Percentiles rank a stretch among this genome's conserved stretches.
Conservation (phyloP, 2,888 invertebrate species). For the Alitta virens region DNA sequence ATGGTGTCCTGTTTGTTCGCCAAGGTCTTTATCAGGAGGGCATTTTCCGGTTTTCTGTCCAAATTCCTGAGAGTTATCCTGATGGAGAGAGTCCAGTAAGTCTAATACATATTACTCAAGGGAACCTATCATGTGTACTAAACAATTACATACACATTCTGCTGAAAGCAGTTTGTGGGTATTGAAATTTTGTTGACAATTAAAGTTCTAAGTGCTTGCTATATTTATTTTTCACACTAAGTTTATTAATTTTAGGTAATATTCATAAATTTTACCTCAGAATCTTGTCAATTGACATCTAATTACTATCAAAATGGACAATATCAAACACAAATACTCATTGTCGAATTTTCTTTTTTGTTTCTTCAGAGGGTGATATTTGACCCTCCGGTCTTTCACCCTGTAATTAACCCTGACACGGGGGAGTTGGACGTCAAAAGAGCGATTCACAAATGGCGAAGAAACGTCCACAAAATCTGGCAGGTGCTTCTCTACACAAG, state of each 20-base stretch:
- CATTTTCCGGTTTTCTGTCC: slow-evolving; percentile 83
- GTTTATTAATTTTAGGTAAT: too few relatives aligned
- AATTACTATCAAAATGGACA: too few relatives aligned
- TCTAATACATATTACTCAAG: slow-evolving; percentile 34
- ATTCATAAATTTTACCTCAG: too few relatives aligned
- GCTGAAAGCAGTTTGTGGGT: too few relatives aligned
- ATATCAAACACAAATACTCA: too few relatives aligned
- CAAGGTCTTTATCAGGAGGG: slow-evolving; percentile 86
- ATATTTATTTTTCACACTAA: too few relatives aligned
- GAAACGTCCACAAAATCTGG: slow-evolving; percentile 81
- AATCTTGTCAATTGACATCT: too few relatives aligned
- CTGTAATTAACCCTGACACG: slow-evolving; percentile 75
- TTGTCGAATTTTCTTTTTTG: too few relatives aligned
- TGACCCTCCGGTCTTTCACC: slow-evolving; percentile 82
- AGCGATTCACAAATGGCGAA: slow-evolving; percentile 83
- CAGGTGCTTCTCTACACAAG: slow-evolving; percentile 83
- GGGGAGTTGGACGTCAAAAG: slow-evolving; percentile 75
- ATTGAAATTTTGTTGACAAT: too few relatives aligned
- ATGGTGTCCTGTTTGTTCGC: slow-evolving; percentile 85
- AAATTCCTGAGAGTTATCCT: slow-evolving; percentile 85
- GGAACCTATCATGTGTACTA: too few relatives aligned
- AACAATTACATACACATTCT: too few relatives aligned
- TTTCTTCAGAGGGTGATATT: slow-evolving; percentile 76
- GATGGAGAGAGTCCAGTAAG: slow-evolving; percentile 80
- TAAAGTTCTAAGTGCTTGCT: too few relatives aligned